phyloP scores from a whole-genome alignment of 1,140 invertebrate species.

The Polypedilum vanderplanki region DNA sequence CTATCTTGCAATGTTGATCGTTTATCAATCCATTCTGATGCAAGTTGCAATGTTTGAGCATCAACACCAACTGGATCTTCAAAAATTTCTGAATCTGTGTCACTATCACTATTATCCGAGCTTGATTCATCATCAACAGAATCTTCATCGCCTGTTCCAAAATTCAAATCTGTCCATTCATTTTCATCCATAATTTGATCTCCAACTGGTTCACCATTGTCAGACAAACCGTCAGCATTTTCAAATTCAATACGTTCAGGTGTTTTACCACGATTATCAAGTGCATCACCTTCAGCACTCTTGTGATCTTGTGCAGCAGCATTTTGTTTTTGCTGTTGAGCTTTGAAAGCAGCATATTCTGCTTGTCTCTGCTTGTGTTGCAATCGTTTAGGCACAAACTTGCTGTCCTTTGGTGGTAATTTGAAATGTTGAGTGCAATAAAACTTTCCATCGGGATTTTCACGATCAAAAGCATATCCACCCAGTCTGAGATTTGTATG shows the following conservation, averaged over 20 bases:
- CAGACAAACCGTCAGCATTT: conserved; percentile 53
- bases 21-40: conserved; percentile 44
- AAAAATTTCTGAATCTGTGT: conserved; percentile 41
- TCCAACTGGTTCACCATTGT: conserved; percentile 62
- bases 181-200: conserved; percentile 76
- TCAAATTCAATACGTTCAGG: conserved; percentile 79
- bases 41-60: conserved; percentile 41
- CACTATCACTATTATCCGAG: conserved; percentile 39
- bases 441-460: conserved; percentile 65
- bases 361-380: conserved; percentile 26
- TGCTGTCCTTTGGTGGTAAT: conserved; percentile 46
- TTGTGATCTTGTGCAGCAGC: conserved; percentile 35
- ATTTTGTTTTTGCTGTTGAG: conserved; percentile 32
- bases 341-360: conserved; percentile 28
- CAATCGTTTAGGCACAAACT: conserved; percentile 33
- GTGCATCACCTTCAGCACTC: conserved; percentile 49
- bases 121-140: conserved; percentile 50
- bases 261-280: conserved; percentile 56
- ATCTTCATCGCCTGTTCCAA: conserved; percentile 70
- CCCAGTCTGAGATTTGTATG: conserved; percentile 49
- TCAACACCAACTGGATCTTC: conserved; percentile 44
- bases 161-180: conserved; percentile 88
- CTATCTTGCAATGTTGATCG: conserved; percentile 37
- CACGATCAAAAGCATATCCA: conserved; percentile 69
- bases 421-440: conserved; percentile 77